Percentiles rank a stretch among this genome's conserved stretches.
Conservation (phyloP, 2,113 vertebrate genomes). For the Girardinichthys multiradiatus region DNA sequence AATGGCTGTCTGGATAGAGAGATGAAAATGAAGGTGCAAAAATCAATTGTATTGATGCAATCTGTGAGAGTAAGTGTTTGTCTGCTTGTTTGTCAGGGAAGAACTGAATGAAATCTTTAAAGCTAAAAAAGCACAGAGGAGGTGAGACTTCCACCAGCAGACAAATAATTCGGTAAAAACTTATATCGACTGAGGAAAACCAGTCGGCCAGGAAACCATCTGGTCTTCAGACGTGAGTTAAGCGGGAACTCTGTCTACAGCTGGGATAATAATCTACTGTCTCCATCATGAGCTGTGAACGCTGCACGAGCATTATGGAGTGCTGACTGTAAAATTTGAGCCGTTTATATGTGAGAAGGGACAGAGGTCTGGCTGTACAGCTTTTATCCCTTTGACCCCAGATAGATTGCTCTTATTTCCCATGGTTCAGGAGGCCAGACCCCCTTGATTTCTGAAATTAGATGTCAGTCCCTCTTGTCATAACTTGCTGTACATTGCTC, state of each 20-base stretch:
- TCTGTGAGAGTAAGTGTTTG: slow-evolving; percentile 42
- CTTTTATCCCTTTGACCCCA: slow-evolving; percentile 52
- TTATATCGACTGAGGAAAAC: not conserved
- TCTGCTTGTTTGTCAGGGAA: slow-evolving; percentile 33
- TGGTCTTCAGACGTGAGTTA: too few species aligned
- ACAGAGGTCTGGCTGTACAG: not conserved
- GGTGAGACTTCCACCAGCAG: slow-evolving; percentile 9
- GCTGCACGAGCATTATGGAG: slow-evolving; percentile 21
- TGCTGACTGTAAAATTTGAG: slow-evolving; percentile 27
- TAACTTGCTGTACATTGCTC: slow-evolving; percentile 55
- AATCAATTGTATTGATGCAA: slow-evolving; percentile 52
- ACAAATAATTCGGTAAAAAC: slow-evolving; percentile 2
- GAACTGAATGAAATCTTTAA: slow-evolving; percentile 34
- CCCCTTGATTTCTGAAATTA: slow-evolving; percentile 60
- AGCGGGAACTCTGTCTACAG: slow-evolving; percentile 50
- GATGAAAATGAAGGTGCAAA: slow-evolving; percentile 48
- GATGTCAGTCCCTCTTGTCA: slow-evolving; percentile 59
- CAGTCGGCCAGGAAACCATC: not conserved
- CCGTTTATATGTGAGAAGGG: slow-evolving; percentile 4
- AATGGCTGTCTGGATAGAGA: slow-evolving; percentile 47
- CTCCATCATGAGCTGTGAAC: slow-evolving; percentile 37
- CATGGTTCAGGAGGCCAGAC: slow-evolving; percentile 39
- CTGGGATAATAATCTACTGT: slow-evolving; percentile 19
- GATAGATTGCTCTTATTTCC: slow-evolving; percentile 67
- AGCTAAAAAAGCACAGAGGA: slow-evolving; percentile 8